These are phyloP conservation scores for Agelas oroides DNA, from an alignment of 37 sponge, comb jelly and placozoan genomes.

Conservation along the genomic window DNA sequence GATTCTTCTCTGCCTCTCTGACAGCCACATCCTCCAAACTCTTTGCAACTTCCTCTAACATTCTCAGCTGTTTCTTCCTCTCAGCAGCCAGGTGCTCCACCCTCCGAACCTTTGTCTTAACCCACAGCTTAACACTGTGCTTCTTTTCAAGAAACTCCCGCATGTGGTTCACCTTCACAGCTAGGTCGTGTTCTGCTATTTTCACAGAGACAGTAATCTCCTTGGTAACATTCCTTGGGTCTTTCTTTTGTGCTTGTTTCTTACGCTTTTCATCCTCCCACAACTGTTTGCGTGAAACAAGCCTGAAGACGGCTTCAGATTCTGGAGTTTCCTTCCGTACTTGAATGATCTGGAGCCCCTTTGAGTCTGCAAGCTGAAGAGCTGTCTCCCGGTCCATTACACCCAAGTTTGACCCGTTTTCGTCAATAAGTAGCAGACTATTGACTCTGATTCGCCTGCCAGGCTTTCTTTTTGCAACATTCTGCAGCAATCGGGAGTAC, in stretches of 20 bases:
- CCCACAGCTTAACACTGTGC: conserved; percentile 14
- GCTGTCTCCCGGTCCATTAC: conserved; percentile 51
- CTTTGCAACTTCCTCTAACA: conserved; percentile 12
- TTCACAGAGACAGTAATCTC: conserved; percentile 41
- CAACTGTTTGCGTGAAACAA: conserved; percentile 40
- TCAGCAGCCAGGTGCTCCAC: neutral
- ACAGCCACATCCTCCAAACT: conserved; percentile 10
- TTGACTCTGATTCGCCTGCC: conserved; percentile 19
- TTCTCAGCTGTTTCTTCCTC: conserved; percentile 1
- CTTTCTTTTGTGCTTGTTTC: conserved; percentile 39
- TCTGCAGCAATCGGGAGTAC: conserved; percentile 18
- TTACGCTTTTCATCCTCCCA: conserved; percentile 20
- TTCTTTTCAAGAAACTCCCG: conserved; percentile 22
- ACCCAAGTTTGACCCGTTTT: conserved; percentile 62
- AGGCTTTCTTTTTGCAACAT: neutral
- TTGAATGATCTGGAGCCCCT: conserved; percentile 18
- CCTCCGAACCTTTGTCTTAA: neutral
- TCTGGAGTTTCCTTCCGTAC: conserved; percentile 5
- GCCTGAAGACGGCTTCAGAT: conserved; percentile 31
- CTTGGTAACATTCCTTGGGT: conserved; percentile 34
- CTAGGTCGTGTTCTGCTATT: conserved; percentile 66
- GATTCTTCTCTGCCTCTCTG: neutral
- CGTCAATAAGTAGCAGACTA: conserved; percentile 63
- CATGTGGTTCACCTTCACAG: conserved; percentile 29
- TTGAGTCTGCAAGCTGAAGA: conserved; percentile 43